Conservation (phyloP, 2,113 vertebrate species). For the Nicator chloris region DNA sequence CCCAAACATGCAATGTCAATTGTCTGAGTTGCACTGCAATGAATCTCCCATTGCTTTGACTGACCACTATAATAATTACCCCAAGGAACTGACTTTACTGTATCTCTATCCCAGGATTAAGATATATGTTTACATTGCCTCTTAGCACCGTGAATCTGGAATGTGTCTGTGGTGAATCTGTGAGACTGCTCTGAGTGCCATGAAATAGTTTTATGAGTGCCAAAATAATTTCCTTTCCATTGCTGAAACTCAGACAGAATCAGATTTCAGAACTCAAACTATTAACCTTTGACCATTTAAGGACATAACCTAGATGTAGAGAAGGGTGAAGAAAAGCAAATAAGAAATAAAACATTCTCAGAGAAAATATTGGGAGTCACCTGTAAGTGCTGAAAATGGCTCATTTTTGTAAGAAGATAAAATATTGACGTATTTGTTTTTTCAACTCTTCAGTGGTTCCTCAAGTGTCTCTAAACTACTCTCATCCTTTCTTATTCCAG, state of each 20-base stretch:
- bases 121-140: not conserved
- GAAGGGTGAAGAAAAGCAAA: not conserved
- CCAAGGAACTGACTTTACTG: not conserved
- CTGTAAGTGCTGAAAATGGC: not conserved
- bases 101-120: not conserved
- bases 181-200: not conserved
- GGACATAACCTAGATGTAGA: not conserved
- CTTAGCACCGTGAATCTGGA: not conserved
- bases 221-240: not conserved
- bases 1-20: not conserved
- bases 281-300: not conserved
- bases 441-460: not conserved
- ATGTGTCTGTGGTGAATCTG: not conserved
- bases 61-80: not conserved
- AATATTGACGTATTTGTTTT: not conserved
- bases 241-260: not conserved
- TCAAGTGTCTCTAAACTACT: not conserved
- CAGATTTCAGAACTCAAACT: not conserved
- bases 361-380: not conserved
- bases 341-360: not conserved
- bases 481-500: not conserved
- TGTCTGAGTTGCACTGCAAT: not conserved
- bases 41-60: not conserved
- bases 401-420: not conserved
- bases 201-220: not conserved